Evolutionary conservation across 2,797 vertebrate genomes (phyloP).

Genomic region (Echeneis naucrates): DNA sequence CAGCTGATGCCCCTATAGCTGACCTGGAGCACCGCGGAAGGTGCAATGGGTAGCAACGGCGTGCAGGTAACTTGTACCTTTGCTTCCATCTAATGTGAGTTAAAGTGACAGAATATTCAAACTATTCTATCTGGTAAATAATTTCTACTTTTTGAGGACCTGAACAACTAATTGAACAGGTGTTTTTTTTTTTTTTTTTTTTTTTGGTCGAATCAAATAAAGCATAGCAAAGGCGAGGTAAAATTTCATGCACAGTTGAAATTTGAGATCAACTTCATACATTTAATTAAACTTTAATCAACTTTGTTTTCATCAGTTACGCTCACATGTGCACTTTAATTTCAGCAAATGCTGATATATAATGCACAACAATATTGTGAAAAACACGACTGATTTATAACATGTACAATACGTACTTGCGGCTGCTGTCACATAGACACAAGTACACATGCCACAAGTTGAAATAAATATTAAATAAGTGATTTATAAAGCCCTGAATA

Average conservation of each 20-base stretch:
- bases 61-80: too few species aligned
- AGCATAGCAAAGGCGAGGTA: too few species aligned
- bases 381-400: background rate
- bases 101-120: background rate
- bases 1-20: too few species aligned
- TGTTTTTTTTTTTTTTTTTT: too few species aligned
- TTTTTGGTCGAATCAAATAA: background rate
- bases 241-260: background rate
- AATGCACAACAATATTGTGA: background rate
- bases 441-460: background rate
- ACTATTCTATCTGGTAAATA: background rate
- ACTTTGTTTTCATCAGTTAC: background rate
- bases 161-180: background rate
- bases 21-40: too few species aligned
- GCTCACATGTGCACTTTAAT: background rate
- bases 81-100: background rate
- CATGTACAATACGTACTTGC: background rate
- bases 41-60: too few species aligned
- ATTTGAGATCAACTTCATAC: background rate
- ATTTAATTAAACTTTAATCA: constrained; percentile 1
- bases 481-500: background rate
- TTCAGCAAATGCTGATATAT: background rate
- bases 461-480: background rate
- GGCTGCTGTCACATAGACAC: background rate
- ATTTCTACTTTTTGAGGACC: background rate